These are phyloP conservation scores for Dryobates pubescens DNA, from an alignment of 2,797 vertebrate genomes.

Conservation along the genomic window DNA sequence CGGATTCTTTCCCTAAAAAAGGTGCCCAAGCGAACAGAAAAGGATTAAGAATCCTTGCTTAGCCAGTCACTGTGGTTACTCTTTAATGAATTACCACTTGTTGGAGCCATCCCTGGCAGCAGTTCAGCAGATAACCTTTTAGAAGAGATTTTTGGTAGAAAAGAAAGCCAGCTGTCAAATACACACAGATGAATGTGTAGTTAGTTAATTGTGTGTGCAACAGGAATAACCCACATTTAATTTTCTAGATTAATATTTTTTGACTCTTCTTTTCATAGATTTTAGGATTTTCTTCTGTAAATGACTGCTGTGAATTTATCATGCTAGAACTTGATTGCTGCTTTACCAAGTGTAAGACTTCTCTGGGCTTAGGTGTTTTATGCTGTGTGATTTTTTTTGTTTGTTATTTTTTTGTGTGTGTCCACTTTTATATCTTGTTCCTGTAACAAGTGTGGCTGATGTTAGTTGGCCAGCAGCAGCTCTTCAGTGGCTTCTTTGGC, in stretches of 20 bases:
- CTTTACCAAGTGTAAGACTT: not conserved
- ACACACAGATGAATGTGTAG: not conserved
- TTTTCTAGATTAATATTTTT: not conserved
- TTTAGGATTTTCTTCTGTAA: slow-evolving; percentile 3
- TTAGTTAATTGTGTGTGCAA: not conserved
- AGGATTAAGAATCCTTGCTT: not conserved
- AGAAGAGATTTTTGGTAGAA: not conserved
- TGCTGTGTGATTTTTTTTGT: not conserved
- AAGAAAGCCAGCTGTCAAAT: not conserved
- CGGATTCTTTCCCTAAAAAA: not conserved
- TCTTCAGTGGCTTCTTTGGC: not conserved
- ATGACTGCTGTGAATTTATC: slow-evolving; percentile 1
- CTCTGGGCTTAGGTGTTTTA: not conserved
- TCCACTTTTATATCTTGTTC: not conserved
- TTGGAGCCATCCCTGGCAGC: not conserved
- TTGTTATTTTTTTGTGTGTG: not conserved
- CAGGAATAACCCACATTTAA: not conserved
- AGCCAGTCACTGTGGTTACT: not conserved
- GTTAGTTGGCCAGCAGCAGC: not conserved
- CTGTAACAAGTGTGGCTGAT: not conserved
- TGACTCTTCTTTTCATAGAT: not conserved
- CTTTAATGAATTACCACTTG: not conserved
- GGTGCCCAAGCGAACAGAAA: not conserved
- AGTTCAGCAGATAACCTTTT: not conserved
- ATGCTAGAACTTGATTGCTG: not conserved